Evolutionary conservation across 2,797 vertebrate genomes (phyloP).

Genomic region (Adrianichthys oophorus): DNA sequence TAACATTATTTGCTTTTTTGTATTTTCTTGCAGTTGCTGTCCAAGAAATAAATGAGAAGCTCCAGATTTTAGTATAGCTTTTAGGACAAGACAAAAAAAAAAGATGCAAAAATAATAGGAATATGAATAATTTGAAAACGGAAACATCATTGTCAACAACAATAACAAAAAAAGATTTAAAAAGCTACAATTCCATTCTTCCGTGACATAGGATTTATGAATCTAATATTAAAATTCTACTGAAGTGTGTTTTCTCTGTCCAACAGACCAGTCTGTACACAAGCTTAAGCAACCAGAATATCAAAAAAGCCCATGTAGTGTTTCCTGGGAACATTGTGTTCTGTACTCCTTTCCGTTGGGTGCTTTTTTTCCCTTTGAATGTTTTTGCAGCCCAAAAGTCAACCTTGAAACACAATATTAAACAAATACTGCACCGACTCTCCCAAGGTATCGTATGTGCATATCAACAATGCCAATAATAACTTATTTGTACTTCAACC

Average conservation of each 20-base stretch:
- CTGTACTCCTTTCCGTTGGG: constrained; percentile 32
- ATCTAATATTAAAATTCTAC: constrained; percentile 17
- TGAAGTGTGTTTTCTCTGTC: constrained; percentile 16
- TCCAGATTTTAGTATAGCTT: constrained; percentile 7
- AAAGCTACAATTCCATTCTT: neutral
- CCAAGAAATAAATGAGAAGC: neutral
- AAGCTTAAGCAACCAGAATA: constrained; percentile 37
- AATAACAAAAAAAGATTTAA: too few species aligned
- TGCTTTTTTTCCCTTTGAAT: constrained; percentile 2
- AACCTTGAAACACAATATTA: constrained; percentile 39
- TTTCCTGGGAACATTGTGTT: constrained; percentile 19
- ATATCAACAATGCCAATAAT: constrained; percentile 23
- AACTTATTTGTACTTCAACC: constrained; percentile 10
- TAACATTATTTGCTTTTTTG: constrained; percentile 17
- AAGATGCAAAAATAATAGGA: too few species aligned
- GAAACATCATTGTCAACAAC: too few species aligned
- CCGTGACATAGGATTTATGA: constrained; percentile 1
- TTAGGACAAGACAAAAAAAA: neutral
- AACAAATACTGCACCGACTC: constrained; percentile 21
- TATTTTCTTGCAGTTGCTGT: constrained; percentile 16
- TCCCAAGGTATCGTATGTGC: constrained; percentile 1
- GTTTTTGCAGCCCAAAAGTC: constrained; percentile 25
- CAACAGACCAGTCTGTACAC: constrained; percentile 37
- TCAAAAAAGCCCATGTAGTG: constrained; percentile 33
- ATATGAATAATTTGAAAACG: too few species aligned